Base-by-base conservation (phyloP, 2,888 invertebrate species). In the Scelioninae gen. 1 region DNA sequence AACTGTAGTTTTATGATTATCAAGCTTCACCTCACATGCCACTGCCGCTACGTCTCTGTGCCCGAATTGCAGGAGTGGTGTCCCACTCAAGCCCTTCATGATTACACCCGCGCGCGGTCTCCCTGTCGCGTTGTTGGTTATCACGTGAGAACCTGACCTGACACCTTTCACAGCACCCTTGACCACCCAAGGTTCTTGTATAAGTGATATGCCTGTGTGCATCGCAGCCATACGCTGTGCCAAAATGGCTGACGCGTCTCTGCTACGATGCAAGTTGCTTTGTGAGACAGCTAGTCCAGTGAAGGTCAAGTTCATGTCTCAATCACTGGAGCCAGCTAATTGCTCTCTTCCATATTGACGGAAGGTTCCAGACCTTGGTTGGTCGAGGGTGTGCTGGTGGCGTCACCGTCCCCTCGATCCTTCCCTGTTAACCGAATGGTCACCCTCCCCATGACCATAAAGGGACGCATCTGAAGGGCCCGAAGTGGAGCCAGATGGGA, bases 231-330 rank as follows among this genome's bases (percentile, higher is more conserved):
- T 31, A 9, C 65, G 47, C 45, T 32, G 60, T 7, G 68, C 62
- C 38, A 74, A 16, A 16, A 74, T 13, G 38, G 53, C 79, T 5
- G 62, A 32, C 29, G 79, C 71, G 55, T 63, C 68, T 66, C 53
- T 72, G 56, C 47, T 65, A 5, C 60, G 58, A 43, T 71, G 78
- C 63, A 71, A 56, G 51, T 79, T 79, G 23, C 72, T 79, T 40
- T 79, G 72, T 34, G 38, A 55, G 9, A 66, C n/a, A n/a, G n/a
- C n/a, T n/a, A n/a, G n/a, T n/a, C n/a, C n/a, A n/a, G n/a, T n/a
- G n/a, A n/a, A n/a, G n/a, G n/a, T n/a, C n/a, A n/a, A n/a, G n/a
- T n/a, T n/a, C n/a, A n/a, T n/a, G n/a, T n/a, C n/a, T n/a, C n/a
- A n/a, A n/a, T n/a, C n/a, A n/a, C n/a, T n/a, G n/a, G n/a, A n/a